Percentiles rank a stretch among this genome's conserved stretches.
phyloP scores from a whole-genome alignment of 2,113 vertebrate genomes.

The Alces alces region DNA sequence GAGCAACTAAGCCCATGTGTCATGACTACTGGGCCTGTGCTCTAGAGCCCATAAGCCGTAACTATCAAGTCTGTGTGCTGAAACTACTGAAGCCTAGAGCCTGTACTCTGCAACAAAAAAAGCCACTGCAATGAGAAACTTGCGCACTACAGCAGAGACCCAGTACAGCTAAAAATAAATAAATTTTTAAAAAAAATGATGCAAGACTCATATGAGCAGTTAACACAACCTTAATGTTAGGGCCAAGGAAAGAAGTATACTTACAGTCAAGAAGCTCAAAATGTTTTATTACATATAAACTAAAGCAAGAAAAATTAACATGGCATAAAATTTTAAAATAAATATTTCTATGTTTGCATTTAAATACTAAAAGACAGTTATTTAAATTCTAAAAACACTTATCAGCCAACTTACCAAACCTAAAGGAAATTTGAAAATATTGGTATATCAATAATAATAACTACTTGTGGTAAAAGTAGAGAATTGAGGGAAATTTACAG shows the following conservation, averaged over 20 bases:
- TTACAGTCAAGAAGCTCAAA: not conserved
- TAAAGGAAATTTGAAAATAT: not conserved
- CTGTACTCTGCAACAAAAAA: not conserved
- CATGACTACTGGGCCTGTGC: not conserved
- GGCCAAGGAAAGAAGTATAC: not conserved
- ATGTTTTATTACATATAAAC: not conserved
- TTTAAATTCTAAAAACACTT: not conserved
- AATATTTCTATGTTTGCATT: not conserved
- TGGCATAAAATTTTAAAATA: not conserved
- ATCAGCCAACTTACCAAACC: not conserved
- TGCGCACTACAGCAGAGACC: not conserved
- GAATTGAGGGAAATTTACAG: not conserved
- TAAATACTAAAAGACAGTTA: not conserved
- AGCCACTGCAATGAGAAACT: not conserved
- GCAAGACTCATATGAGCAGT: not conserved
- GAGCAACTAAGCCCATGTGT: not conserved
- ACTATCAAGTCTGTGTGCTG: not conserved
- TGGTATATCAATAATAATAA: not conserved
- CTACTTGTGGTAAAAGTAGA: not conserved
- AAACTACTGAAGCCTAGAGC: not conserved
- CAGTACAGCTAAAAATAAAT: not conserved
- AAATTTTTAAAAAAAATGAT: not conserved
- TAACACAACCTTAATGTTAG: not conserved
- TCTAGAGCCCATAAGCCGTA: not conserved
- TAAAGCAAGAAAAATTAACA: not conserved